Conservation (phyloP, 2,888 invertebrate genomes). For the Eilema depressum region DNA sequence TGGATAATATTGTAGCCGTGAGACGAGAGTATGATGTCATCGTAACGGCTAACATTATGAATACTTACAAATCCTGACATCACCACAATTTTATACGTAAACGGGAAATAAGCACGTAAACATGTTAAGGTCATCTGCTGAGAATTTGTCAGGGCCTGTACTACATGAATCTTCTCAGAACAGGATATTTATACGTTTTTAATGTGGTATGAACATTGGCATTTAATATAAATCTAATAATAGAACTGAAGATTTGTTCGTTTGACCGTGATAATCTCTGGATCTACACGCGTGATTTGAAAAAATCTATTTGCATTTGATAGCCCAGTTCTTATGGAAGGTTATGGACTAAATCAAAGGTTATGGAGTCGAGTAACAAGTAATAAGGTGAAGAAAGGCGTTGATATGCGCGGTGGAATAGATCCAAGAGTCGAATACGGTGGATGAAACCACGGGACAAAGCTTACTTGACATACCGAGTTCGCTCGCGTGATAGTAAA, state of each 20-base stretch:
- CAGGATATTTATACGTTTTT: conserved; percentile 6
- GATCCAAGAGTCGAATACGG: neutral
- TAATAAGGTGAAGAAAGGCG: no score
- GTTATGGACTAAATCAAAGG: no score
- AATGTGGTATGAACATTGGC: conserved; percentile 9
- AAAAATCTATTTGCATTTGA: no score
- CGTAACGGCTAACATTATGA: conserved; percentile 66
- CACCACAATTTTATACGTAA: conserved; percentile 70
- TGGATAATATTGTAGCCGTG: conserved; percentile 31
- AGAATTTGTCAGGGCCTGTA: conserved; percentile 21
- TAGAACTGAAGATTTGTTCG: neutral
- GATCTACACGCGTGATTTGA: no score
- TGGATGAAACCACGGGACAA: neutral
- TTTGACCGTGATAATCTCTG: neutral
- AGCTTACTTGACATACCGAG: neutral
- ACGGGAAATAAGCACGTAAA: conserved; percentile 54
- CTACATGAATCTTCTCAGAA: conserved; percentile 6
- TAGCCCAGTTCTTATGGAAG: no score
- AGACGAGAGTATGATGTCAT: conserved; percentile 77
- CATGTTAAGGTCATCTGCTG: conserved; percentile 39
- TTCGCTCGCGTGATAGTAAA: neutral
- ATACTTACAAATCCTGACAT: conserved; percentile 71
- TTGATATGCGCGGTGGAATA: neutral
- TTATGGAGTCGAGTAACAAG: no score
- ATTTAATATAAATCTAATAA: neutral